Percentiles rank a stretch among this genome's conserved stretches.
These are phyloP conservation scores for Lysandra bellargus DNA, from an alignment of 2,888 invertebrate species.

Conservation along the genomic window DNA sequence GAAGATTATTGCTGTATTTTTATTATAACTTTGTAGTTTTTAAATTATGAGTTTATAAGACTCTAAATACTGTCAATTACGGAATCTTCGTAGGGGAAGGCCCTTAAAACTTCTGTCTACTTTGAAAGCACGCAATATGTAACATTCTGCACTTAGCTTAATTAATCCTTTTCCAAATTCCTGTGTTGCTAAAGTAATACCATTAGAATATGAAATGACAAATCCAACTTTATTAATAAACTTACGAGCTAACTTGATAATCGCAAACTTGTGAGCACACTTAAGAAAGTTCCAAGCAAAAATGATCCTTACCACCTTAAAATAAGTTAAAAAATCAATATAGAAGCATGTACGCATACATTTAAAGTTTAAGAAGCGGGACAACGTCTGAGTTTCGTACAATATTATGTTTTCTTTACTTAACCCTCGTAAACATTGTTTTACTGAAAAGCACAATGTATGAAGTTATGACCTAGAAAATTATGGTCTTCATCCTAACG, in stretches of 20 bases:
- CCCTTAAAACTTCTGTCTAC: neutral
- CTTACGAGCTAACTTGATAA: neutral
- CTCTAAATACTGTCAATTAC: no score
- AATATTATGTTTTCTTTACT: slow-evolving; percentile 25
- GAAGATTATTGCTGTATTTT: no score
- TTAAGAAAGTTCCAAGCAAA: neutral
- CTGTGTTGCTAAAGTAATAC: neutral
- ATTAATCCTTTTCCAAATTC: neutral
- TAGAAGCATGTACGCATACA: slow-evolving; percentile 4
- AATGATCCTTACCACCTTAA: neutral
- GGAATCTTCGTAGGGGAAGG: no score
- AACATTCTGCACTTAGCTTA: neutral
- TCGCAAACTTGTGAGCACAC: neutral
- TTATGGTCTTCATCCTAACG: neutral
- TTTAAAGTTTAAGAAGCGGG: slow-evolving; percentile 5
- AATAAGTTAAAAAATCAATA: slow-evolving; percentile 21
- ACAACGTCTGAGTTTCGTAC: neutral
- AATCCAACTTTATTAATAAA: slow-evolving; percentile 13
- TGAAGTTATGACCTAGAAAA: neutral
- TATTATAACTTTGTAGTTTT: no score
- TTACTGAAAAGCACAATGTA: slow-evolving; percentile 15
- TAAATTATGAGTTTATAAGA: no score
- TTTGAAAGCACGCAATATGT: neutral
- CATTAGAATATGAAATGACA: neutral
- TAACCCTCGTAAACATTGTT: slow-evolving; percentile 15